Evolutionary conservation across 2,113 vertebrate species (phyloP), one percentile per base, ranked within the genome.

Genomic region (Myocastor coypus): DNA sequence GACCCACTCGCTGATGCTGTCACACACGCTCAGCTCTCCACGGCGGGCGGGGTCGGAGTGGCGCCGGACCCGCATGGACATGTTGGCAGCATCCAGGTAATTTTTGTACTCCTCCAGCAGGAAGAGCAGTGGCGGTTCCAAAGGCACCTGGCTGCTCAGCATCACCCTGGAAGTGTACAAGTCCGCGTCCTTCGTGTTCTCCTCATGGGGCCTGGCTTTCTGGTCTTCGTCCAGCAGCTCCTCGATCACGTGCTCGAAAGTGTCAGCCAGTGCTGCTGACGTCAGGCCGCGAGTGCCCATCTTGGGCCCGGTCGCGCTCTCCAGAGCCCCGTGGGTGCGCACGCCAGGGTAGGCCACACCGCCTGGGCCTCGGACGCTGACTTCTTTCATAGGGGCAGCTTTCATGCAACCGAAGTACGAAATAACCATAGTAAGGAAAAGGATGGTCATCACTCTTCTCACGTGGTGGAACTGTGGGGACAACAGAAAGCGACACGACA

Each of bases 341-440:
- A 99, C 99, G 98, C 98, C 99, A 97, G 99, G 98, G 98, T 99
- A 99, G 98, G 99, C 99, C 98, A 99, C 99, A 98, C 99, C 99
- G 98, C 99, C 99, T 98, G 99, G 99, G 99, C 99, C 99, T 99
- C 99, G 98, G 97, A 99, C 98, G 93, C 98, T 98, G 96, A 98
- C 99, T 98, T 99, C 99, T 99, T 99, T 99, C 99, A 99, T 99
- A 37, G 99, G 99, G 98, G 99, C 99, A 99, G 99, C 99, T 99
- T 99, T 99, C 99, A 99, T 99, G 99, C 99, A 99, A 99, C 99
- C 99, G 98, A 99, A 99, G 99, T 99, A 99, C 99, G 99, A 99
- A 99, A 99, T 99, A 99, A 99, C 99, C 99, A 99, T 99, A 99
- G 99, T 99, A 99, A 99, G 99, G 99, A 99, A 99, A 99, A 99